phyloP scores from a whole-genome alignment of 2,888 invertebrate genomes.

The Ophion ellenae region DNA sequence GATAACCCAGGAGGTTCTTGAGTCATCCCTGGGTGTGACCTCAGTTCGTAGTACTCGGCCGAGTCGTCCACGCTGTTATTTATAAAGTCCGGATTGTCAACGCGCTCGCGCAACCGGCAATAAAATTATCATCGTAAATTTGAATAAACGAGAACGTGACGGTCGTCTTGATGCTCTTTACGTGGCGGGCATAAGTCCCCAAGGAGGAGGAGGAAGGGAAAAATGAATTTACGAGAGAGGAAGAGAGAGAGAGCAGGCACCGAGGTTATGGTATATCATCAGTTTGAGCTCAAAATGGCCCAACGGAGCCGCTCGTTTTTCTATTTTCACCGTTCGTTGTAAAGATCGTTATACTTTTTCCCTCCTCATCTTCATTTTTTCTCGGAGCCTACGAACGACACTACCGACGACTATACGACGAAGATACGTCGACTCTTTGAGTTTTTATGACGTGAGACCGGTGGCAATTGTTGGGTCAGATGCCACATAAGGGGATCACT shows the following conservation, averaged over 20 bases:
- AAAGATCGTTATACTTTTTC: slow-evolving; percentile 5
- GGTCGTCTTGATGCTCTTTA: slow-evolving; percentile 72
- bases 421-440: slow-evolving; percentile 65
- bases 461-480: slow-evolving; percentile 64
- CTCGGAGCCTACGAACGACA: background rate
- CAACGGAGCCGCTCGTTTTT: background rate
- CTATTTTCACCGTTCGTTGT: background rate
- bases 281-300: background rate
- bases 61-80: slow-evolving; percentile 50
- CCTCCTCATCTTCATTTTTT: slow-evolving; percentile 16
- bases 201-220: background rate
- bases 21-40: slow-evolving; percentile 59
- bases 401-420: background rate
- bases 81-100: slow-evolving; percentile 42
- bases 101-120: slow-evolving; percentile 39
- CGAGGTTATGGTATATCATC: slow-evolving; percentile 2
- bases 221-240: slow-evolving; percentile 19
- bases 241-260: background rate
- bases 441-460: slow-evolving; percentile 79
- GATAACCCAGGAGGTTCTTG: slow-evolving; percentile 34
- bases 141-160: slow-evolving; percentile 79
- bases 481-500: slow-evolving; percentile 61
- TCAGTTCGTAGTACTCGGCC: slow-evolving; percentile 39
- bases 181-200: slow-evolving; percentile 80
- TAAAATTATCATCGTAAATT: slow-evolving; percentile 77